These are phyloP conservation scores for Peribatodes rhomboidaria DNA, from an alignment of 2,888 invertebrate genomes.

Conservation along the genomic window DNA sequence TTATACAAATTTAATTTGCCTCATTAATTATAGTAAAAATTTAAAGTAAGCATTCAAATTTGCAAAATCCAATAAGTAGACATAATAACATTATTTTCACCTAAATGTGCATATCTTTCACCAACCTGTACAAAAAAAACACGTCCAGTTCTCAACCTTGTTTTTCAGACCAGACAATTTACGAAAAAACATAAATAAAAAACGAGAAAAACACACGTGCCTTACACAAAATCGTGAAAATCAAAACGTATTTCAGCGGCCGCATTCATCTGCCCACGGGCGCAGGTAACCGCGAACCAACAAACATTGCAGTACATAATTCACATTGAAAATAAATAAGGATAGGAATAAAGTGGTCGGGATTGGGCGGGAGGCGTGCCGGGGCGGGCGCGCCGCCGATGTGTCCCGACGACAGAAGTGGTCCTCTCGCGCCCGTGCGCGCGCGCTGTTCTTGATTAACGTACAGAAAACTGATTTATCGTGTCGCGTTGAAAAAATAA, in stretches of 20 bases:
- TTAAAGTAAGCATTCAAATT: too few relatives aligned
- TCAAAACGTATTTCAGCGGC: slow-evolving; percentile 60
- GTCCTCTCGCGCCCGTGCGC: slow-evolving; percentile 81
- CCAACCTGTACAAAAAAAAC: background rate
- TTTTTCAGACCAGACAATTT: slow-evolving; percentile 17
- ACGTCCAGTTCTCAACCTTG: background rate
- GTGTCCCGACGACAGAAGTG: slow-evolving; percentile 94
- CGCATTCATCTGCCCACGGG: slow-evolving; percentile 52
- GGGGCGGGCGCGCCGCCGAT: slow-evolving; percentile 69
- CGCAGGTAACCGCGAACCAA: slow-evolving; percentile 57
- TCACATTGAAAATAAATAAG: slow-evolving; percentile 70
- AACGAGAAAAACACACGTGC: slow-evolving; percentile 37
- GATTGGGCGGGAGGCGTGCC: slow-evolving; percentile 71
- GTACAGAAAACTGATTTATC: slow-evolving; percentile 83
- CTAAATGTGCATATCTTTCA: slow-evolving; percentile 10
- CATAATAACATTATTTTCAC: background rate
- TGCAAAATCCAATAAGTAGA: background rate
- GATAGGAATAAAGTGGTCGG: slow-evolving; percentile 53
- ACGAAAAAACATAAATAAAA: slow-evolving; percentile 31
- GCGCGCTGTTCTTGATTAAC: slow-evolving; percentile 76
- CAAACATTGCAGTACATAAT: slow-evolving; percentile 69
- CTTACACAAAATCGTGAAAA: slow-evolving; percentile 53
- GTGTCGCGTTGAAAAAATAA: slow-evolving; percentile 85
- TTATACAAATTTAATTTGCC: too few relatives aligned
- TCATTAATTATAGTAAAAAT: too few relatives aligned